phyloP scores from a whole-genome alignment of 2,113 vertebrate genomes.

The Bombycilla garrulus region DNA sequence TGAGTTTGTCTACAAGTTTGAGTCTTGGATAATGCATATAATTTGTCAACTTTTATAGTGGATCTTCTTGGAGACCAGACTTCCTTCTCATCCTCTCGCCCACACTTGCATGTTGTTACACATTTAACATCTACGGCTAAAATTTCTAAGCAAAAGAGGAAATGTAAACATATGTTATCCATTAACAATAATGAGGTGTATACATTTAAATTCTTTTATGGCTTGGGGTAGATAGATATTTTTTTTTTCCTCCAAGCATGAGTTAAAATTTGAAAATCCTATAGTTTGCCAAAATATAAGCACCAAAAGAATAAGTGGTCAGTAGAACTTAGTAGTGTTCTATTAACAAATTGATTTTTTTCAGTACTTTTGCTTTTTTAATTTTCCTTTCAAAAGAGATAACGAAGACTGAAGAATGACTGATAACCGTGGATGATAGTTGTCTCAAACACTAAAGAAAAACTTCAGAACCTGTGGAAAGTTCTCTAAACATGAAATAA shows the following conservation, averaged over 20 bases:
- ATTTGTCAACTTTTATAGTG: not conserved
- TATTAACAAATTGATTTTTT: not conserved
- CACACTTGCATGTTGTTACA: not conserved
- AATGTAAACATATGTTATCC: not conserved
- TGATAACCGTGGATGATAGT: not conserved
- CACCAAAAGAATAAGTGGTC: not conserved
- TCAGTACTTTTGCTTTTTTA: not conserved
- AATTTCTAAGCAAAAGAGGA: not conserved
- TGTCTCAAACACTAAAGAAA: not conserved
- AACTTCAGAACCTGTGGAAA: not conserved
- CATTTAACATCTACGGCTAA: not conserved
- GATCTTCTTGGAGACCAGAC: not conserved
- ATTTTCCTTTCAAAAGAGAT: not conserved
- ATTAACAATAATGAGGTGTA: not conserved
- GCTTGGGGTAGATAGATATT: not conserved
- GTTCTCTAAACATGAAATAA: not conserved
- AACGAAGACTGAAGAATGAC: not conserved
- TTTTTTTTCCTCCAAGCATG: not conserved
- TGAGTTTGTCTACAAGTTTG: not conserved
- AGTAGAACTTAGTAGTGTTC: not conserved
- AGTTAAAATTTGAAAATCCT: not conserved
- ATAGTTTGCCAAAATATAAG: not conserved
- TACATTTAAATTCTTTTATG: not conserved
- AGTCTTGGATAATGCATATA: accelerated
- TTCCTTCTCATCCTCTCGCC: not conserved